Percentiles rank a stretch among this genome's conserved stretches.
These are phyloP conservation scores for Aphidoletes aphidimyza DNA, from an alignment of 2,888 invertebrate genomes.

Conservation along the genomic window DNA sequence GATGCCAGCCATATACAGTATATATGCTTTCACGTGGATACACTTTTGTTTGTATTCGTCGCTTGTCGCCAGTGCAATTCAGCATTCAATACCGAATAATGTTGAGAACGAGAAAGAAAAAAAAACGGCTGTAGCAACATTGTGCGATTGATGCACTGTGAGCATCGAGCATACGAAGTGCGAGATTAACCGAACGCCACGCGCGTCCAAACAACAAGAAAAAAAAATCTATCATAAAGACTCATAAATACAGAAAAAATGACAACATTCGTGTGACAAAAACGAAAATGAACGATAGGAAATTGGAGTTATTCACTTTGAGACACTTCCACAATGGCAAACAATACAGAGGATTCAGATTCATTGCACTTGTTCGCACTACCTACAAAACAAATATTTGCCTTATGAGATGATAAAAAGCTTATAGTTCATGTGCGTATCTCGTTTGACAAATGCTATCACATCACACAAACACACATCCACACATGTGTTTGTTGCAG, in stretches of 20 bases:
- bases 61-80: conserved; percentile 37
- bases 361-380: conserved; percentile 45
- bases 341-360: conserved; percentile 23
- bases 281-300: conserved; percentile 39
- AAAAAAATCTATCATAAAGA: conserved; percentile 21
- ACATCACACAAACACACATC: too few species aligned
- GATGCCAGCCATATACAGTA: background rate
- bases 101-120: too few species aligned
- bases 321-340: conserved; percentile 46
- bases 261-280: background rate
- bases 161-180: conserved; percentile 17
- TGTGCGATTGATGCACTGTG: conserved; percentile 9
- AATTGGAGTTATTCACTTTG: conserved; percentile 49
- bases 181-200: background rate
- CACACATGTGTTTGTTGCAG: too few species aligned
- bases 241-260: conserved; percentile 42
- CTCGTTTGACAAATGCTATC: conserved; percentile 15
- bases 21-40: conserved; percentile 21
- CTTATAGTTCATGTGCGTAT: background rate
- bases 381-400: conserved; percentile 46
- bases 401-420: conserved; percentile 37
- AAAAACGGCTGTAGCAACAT: background rate
- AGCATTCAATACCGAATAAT: too few species aligned
- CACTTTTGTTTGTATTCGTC: conserved; percentile 34
- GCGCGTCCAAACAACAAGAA: background rate